Conservation (phyloP, 2,113 vertebrate genomes). For the Corapipo altera region DNA sequence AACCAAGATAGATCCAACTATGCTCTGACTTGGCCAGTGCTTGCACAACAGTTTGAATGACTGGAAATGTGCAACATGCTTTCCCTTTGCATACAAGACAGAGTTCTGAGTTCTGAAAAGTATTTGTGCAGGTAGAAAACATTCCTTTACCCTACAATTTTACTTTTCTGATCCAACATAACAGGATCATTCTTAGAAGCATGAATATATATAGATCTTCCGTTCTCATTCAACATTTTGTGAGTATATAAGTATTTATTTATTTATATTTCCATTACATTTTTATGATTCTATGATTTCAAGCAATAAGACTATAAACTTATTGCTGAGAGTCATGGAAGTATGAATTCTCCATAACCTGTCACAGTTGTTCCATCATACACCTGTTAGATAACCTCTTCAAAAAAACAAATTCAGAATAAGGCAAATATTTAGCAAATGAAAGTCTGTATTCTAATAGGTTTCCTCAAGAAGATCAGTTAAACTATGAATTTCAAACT, state of each 20-base stretch:
- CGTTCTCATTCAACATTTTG: neutral
- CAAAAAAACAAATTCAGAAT: neutral
- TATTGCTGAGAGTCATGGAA: neutral
- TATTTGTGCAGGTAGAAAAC: neutral
- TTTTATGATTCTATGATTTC: neutral
- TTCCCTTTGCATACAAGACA: accelerated
- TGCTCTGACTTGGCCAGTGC: neutral
- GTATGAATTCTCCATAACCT: neutral
- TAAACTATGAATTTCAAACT: neutral
- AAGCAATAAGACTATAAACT: neutral
- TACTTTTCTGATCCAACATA: neutral
- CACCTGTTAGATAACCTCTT: neutral
- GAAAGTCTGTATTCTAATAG: neutral
- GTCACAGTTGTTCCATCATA: neutral
- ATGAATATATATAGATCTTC: neutral
- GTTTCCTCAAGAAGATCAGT: neutral
- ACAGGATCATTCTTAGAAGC: neutral
- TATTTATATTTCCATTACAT: neutral
- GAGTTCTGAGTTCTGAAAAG: neutral
- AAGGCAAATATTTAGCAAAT: neutral
- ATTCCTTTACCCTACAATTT: neutral
- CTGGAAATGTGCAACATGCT: neutral
- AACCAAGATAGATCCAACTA: neutral
- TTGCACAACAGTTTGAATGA: neutral
- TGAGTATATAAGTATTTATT: neutral